phyloP scores from a whole-genome alignment of 2,888 invertebrate genomes.

The Trypoxylon attenuatum region DNA sequence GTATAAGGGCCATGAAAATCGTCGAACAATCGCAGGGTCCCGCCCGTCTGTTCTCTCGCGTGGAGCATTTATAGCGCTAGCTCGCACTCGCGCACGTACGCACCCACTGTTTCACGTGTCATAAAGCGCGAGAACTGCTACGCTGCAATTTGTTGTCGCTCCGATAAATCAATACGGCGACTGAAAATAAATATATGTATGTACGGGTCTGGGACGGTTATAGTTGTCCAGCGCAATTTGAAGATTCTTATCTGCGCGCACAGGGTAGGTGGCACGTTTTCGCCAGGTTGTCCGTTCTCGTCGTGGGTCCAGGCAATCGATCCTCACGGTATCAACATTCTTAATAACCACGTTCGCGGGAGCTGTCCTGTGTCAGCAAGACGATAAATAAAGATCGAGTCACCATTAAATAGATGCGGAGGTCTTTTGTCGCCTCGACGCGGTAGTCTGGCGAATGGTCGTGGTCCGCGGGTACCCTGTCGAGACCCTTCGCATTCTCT shows the following conservation, averaged over 20 bases:
- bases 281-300: background rate
- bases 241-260: constrained; percentile 34
- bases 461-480: background rate
- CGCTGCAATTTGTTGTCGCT: constrained; percentile 47
- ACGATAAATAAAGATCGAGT: constrained; percentile 25
- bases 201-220: constrained; percentile 23
- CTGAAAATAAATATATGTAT: constrained; percentile 37
- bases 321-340: constrained; percentile 7
- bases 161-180: constrained; percentile 43
- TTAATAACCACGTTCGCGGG: constrained; percentile 21
- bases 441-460: background rate
- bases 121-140: constrained; percentile 20
- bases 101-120: constrained; percentile 17
- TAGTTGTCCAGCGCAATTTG: constrained; percentile 37
- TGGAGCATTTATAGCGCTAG: background rate
- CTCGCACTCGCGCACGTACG: constrained; percentile 1
- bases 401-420: constrained; percentile 2
- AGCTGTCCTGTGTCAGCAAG: background rate
- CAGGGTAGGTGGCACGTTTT: constrained; percentile 27
- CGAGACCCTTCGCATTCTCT: constrained; percentile 9
- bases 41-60: background rate
- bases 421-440: constrained; percentile 11
- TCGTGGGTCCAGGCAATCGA: constrained; percentile 20
- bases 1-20: constrained; percentile 14
- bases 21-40: background rate